Conservation (phyloP, 2,888 invertebrate genomes). For the Apamea anceps region DNA sequence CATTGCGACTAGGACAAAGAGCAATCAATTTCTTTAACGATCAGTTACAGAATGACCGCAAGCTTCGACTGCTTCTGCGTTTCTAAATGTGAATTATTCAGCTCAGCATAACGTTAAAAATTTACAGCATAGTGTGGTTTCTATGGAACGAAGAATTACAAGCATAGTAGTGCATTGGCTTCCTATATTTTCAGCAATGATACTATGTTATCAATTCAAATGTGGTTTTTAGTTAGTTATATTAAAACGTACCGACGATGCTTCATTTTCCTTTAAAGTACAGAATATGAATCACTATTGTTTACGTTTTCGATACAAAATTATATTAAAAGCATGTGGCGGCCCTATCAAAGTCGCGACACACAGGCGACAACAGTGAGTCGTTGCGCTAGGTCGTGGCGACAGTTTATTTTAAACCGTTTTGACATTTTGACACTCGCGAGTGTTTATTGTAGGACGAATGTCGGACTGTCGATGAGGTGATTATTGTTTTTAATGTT, state of each 20-base stretch:
- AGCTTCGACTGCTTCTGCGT: no score
- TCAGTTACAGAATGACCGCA: neutral
- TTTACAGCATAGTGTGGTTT: neutral
- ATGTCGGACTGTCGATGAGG: constrained; percentile 42
- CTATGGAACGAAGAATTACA: neutral
- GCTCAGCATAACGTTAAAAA: neutral
- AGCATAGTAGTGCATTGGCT: neutral
- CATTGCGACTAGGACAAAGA: neutral
- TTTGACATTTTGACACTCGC: constrained; percentile 65
- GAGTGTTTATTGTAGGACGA: constrained; percentile 54
- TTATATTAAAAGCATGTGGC: neutral
- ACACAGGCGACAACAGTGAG: constrained; percentile 72
- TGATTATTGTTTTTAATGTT: constrained; percentile 47
- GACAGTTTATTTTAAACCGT: constrained; percentile 71
- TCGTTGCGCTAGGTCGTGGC: constrained; percentile 76
- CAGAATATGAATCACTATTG: constrained; percentile 27
- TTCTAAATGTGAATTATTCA: neutral
- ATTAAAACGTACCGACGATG: neutral
- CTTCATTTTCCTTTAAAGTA: neutral
- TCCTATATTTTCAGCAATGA: neutral
- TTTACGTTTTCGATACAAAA: constrained; percentile 11
- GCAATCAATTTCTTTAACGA: neutral
- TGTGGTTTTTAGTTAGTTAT: neutral
- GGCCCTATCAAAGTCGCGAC: constrained; percentile 66
- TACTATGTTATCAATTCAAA: neutral